Percentiles rank a stretch among this genome's conserved stretches.
Conservation (phyloP, 2,888 invertebrate genomes). For the Thysanoteuthis rhombus region DNA sequence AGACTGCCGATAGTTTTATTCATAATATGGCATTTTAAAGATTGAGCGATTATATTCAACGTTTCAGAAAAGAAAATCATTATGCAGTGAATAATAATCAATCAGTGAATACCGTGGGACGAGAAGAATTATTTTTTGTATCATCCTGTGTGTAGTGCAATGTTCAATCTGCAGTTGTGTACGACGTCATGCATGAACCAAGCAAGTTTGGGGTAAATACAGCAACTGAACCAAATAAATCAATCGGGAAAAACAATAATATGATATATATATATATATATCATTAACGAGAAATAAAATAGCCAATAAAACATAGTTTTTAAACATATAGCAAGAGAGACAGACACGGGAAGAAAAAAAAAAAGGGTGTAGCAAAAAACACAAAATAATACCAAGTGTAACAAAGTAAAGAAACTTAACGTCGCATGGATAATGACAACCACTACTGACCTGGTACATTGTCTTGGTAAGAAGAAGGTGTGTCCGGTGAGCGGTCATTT, state of each 20-base stretch:
- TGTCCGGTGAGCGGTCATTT: background rate
- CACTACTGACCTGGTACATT: conserved; percentile 26
- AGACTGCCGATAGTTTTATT: too few relatives aligned
- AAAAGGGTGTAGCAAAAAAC: background rate
- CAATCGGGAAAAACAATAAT: background rate
- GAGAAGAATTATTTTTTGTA: background rate
- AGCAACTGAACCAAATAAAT: background rate
- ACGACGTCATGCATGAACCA: background rate
- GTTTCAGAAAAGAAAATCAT: too few relatives aligned
- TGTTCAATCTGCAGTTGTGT: too few relatives aligned
- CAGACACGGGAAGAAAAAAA: background rate
- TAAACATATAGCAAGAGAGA: background rate
- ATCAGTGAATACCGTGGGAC: background rate
- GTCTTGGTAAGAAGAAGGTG: conserved; percentile 26
- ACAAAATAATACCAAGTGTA: background rate
- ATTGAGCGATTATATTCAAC: too few relatives aligned
- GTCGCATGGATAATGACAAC: background rate
- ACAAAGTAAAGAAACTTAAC: too few relatives aligned
- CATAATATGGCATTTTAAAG: too few relatives aligned
- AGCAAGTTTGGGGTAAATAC: background rate
- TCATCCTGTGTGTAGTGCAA: background rate
- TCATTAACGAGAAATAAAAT: background rate
- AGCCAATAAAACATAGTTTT: background rate
- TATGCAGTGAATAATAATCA: too few relatives aligned
- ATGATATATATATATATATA: too few relatives aligned